Conservation (phyloP, 2,797 vertebrate species). For the Pangasius sanitwongsei region DNA sequence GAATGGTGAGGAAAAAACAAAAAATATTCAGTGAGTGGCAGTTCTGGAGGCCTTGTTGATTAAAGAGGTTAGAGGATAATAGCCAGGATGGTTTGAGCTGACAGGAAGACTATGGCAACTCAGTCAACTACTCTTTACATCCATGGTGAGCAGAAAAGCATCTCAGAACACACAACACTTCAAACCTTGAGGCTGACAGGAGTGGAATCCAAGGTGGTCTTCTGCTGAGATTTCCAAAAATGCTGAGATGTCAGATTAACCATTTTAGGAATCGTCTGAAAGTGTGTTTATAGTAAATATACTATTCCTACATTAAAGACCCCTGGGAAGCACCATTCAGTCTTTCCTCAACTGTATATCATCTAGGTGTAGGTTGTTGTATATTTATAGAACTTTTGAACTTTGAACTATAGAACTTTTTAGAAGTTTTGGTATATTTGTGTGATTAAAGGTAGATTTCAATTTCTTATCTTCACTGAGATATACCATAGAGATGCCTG, state of each 20-base stretch:
- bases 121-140: background rate
- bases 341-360: background rate
- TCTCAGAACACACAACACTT: background rate
- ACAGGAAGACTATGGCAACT: background rate
- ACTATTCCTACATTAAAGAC: background rate
- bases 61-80: background rate
- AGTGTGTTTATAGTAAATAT: background rate
- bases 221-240: background rate
- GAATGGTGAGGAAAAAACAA: background rate
- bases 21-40: background rate
- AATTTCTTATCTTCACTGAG: background rate
- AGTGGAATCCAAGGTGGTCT: background rate
- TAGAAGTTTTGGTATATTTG: background rate
- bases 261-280: background rate
- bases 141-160: background rate
- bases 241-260: background rate
- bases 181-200: background rate
- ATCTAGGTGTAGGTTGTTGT: background rate
- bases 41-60: background rate
- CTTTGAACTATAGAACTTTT: background rate
- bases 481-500: background rate
- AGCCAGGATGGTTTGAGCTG: background rate
- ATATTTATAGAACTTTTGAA: background rate
- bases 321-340: background rate
- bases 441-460: background rate